Percentiles rank a stretch among this genome's conserved stretches.
Conservation (phyloP, 2,113 vertebrate genomes). For the Crotophaga sulcirostris region DNA sequence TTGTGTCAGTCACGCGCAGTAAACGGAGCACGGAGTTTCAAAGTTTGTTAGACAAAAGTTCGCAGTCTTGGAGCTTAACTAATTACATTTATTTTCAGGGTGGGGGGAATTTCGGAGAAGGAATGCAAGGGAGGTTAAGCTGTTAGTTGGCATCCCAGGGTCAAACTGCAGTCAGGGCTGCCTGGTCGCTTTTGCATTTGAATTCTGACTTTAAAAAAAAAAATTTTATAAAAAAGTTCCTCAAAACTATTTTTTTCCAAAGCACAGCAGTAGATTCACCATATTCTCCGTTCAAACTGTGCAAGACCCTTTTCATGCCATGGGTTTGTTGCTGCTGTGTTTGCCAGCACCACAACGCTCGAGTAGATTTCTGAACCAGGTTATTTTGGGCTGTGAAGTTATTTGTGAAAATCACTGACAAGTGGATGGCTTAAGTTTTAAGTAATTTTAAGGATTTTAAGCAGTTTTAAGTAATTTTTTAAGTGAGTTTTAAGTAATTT, state of each 20-base stretch:
- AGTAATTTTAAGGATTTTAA: not conserved
- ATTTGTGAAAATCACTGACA: not conserved
- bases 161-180: not conserved
- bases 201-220: not conserved
- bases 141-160: too few relatives aligned
- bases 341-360: not conserved
- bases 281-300: not conserved
- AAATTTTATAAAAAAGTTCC: not conserved
- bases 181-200: accelerated
- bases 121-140: not conserved
- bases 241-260: not conserved
- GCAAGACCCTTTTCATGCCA: too few relatives aligned
- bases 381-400: too few relatives aligned
- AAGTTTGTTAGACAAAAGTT: not conserved
- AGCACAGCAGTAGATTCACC: not conserved
- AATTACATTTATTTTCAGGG: too few relatives aligned
- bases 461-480: too few relatives aligned
- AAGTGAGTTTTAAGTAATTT: not conserved
- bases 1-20: accelerated
- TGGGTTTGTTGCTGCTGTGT: not conserved
- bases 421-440: not conserved
- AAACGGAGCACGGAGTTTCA: not conserved
- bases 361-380: not conserved
- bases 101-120: accelerated
- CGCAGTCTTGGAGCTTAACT: not conserved